A percentile compares a stretch with the other conserved stretches of the same genome.
Evolutionary conservation across 2,113 vertebrate species (phyloP).

Genomic region (Salvelinus sp.): DNA sequence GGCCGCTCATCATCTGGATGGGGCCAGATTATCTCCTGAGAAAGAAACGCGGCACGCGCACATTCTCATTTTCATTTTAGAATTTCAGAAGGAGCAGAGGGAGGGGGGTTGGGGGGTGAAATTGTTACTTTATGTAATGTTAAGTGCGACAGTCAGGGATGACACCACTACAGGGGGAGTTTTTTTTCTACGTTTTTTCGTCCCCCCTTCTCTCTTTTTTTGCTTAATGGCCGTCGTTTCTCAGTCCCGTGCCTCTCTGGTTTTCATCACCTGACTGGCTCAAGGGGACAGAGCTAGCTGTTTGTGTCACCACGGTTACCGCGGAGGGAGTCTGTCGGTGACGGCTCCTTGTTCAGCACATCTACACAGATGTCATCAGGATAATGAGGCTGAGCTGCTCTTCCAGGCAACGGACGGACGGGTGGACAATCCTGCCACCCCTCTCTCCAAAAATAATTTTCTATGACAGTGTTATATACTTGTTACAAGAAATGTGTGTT

Average conservation of each 20-base stretch:
- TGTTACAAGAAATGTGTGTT: slow-evolving; percentile 36
- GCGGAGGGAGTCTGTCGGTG: slow-evolving; percentile 62
- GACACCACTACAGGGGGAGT: not conserved
- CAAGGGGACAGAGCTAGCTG: slow-evolving; percentile 71
- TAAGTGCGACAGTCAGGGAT: slow-evolving; percentile 44
- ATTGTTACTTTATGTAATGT: slow-evolving; percentile 72
- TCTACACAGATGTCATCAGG: slow-evolving; percentile 6
- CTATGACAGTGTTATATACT: slow-evolving; percentile 44
- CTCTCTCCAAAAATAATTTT: slow-evolving; percentile 38
- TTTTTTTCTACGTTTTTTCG: slow-evolving; percentile 20
- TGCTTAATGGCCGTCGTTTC: slow-evolving; percentile 71
- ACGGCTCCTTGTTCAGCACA: slow-evolving; percentile 47
- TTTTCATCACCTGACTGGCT: slow-evolving; percentile 78
- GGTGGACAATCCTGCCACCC: not conserved
- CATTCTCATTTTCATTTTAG: slow-evolving; percentile 61
- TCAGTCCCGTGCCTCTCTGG: slow-evolving; percentile 61
- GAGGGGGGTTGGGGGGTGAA: slow-evolving; percentile 25
- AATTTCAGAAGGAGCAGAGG: slow-evolving; percentile 61
- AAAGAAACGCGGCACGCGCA: slow-evolving; percentile 4
- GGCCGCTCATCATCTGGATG: slow-evolving; percentile 73
- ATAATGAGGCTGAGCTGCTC: not conserved
- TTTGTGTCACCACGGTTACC: slow-evolving; percentile 68
- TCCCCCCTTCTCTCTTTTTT: slow-evolving; percentile 51
- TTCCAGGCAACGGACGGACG: not conserved
- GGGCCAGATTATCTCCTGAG: slow-evolving; percentile 69